Conservation (phyloP, 2,888 invertebrate species). For the Adela reaumurella region DNA sequence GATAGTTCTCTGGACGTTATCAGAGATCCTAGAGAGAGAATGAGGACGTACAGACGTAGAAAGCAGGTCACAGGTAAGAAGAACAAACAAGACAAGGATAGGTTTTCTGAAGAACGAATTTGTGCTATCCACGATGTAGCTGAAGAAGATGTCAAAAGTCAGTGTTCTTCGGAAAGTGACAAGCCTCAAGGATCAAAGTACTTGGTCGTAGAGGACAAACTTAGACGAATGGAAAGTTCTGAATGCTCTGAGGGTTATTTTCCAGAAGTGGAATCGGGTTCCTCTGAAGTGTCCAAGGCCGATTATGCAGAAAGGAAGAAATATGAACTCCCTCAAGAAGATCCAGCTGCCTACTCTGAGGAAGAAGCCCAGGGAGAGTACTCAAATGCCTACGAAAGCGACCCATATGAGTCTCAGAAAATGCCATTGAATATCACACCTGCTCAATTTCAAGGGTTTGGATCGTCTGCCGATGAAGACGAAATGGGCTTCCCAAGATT, state of each 20-base stretch:
- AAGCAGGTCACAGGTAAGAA: slow-evolving; percentile 59
- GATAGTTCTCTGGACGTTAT: slow-evolving; percentile 67
- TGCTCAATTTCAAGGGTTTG: slow-evolving; percentile 58
- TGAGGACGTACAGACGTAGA: slow-evolving; percentile 65
- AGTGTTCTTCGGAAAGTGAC: slow-evolving; percentile 50
- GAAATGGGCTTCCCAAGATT: slow-evolving; percentile 65
- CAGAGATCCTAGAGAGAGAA: slow-evolving; percentile 64
- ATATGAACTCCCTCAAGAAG: slow-evolving; percentile 29
- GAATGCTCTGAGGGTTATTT: slow-evolving; percentile 68
- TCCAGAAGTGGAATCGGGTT: slow-evolving; percentile 61
- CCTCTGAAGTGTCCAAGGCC: slow-evolving; percentile 58
- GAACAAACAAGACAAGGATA: slow-evolving; percentile 50
- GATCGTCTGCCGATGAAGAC: slow-evolving; percentile 61
- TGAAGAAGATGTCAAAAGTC: slow-evolving; percentile 51
- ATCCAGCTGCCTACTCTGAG: slow-evolving; percentile 47
- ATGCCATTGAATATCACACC: slow-evolving; percentile 45
- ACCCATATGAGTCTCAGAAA: slow-evolving; percentile 38
- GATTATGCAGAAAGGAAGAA: slow-evolving; percentile 33
- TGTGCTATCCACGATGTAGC: slow-evolving; percentile 46
- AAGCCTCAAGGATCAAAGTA: slow-evolving; percentile 35
- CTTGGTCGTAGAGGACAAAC: slow-evolving; percentile 37
- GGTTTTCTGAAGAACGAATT: slow-evolving; percentile 24
- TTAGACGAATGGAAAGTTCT: slow-evolving; percentile 58
- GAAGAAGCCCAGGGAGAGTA: slow-evolving; percentile 54
- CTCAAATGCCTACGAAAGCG: slow-evolving; percentile 31